These are phyloP conservation scores for Resseliella maxima DNA, from an alignment of 2,888 invertebrate genomes.

Conservation along the genomic window DNA sequence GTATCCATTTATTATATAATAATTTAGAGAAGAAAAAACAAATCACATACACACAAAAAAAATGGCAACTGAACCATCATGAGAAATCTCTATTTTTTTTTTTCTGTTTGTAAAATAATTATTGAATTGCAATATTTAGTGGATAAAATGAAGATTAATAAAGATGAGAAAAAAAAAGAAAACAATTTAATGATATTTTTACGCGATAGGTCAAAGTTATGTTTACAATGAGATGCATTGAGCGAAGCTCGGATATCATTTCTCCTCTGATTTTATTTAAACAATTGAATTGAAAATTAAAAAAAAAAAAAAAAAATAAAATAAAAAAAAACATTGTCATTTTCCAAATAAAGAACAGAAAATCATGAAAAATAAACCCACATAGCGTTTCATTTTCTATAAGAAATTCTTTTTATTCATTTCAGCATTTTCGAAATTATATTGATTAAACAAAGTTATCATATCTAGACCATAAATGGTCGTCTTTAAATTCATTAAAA, in stretches of 20 bases:
- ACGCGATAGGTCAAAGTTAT: conserved; percentile 51
- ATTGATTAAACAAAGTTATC: no score
- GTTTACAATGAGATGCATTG: conserved; percentile 12
- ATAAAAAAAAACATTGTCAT: conserved; percentile 11
- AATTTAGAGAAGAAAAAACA: background rate
- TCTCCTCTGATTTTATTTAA: conserved; percentile 45
- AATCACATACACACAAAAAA: background rate
- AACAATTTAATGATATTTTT: background rate
- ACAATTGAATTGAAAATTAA: conserved; percentile 22
- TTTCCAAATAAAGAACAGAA: conserved; percentile 43
- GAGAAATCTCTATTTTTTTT: conserved; percentile 16
- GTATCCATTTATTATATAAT: conserved; percentile 25
- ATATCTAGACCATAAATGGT: no score
- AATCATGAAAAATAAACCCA: background rate
- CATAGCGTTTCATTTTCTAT: background rate
- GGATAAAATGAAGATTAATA: no score
- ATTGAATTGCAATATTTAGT: conserved; percentile 44
- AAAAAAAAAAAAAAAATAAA: background rate
- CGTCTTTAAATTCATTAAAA: no score
- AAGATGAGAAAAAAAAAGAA: background rate
- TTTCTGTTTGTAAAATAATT: conserved; percentile 46
- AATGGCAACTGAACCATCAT: background rate
- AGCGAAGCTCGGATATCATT: conserved; percentile 14
- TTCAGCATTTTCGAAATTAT: no score
- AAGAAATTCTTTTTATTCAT: no score